Evolutionary conservation across 2,888 invertebrate species (phyloP).

Genomic region (Eupithecia subumbrata): DNA sequence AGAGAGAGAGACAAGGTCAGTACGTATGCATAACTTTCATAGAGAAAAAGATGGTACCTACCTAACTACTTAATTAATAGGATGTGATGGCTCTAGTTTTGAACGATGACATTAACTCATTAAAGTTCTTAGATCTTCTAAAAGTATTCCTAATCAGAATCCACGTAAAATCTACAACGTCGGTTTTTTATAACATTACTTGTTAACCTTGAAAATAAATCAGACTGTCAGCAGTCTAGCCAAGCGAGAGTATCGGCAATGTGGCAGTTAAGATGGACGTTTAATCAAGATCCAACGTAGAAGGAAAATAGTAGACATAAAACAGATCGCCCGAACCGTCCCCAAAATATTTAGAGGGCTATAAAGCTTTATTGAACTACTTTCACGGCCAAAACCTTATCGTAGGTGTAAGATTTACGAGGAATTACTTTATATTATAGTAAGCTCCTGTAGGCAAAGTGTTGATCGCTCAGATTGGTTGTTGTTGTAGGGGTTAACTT

Average conservation of each 20-base stretch:
- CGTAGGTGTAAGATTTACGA: conserved; percentile 9
- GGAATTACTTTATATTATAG: not conserved
- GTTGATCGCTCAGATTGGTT: not conserved
- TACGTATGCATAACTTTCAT: too few relatives aligned
- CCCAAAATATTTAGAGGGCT: conserved; percentile 12
- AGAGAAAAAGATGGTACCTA: too few relatives aligned
- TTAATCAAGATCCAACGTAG: conserved; percentile 8
- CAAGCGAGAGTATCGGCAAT: conserved; percentile 7
- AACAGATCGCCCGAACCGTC: conserved; percentile 16
- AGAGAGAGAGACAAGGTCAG: too few relatives aligned
- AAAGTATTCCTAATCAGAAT: too few relatives aligned
- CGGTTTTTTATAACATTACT: not conserved
- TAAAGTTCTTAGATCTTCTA: not conserved
- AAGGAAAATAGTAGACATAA: conserved; percentile 5
- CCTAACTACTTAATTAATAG: too few relatives aligned
- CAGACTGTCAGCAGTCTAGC: conserved; percentile 3
- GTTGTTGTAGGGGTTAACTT: not conserved
- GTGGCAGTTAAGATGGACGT: conserved; percentile 9
- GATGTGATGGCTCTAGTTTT: not conserved
- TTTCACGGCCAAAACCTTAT: conserved; percentile 15
- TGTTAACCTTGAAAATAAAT: not conserved
- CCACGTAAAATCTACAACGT: not conserved
- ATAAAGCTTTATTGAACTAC: conserved; percentile 17
- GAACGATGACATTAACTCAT: not conserved
- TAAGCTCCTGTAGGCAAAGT: not conserved